Conservation (phyloP, 2,797 vertebrate species). For the Tarsius wallacei region DNA sequence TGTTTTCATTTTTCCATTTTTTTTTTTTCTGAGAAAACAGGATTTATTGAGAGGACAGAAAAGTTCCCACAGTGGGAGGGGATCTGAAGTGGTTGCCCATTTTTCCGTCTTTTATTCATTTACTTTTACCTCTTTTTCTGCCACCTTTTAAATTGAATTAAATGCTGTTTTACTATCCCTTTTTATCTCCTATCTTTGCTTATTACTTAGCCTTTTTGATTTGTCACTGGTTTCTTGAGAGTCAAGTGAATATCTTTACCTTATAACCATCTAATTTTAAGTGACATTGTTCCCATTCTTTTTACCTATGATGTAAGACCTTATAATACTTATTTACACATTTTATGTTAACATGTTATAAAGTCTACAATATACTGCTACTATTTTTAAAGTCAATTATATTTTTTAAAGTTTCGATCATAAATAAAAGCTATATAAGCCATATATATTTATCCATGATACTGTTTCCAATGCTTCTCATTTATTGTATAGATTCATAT, state of each 20-base stretch:
- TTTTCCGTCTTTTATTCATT: neutral
- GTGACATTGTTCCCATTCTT: neutral
- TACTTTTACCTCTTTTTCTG: neutral
- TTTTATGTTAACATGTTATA: neutral
- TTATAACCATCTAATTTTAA: neutral
- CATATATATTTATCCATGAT: neutral
- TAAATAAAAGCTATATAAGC: neutral
- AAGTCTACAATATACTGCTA: neutral
- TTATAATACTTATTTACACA: neutral
- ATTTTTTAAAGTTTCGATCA: neutral
- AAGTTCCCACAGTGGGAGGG: too few species aligned
- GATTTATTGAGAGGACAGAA: too few species aligned
- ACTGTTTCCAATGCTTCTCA: neutral
- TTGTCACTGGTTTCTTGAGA: neutral
- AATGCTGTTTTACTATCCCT: neutral
- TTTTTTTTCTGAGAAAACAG: too few species aligned
- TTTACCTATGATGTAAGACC: neutral
- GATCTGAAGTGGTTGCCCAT: too few species aligned
- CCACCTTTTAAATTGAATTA: slow-evolving; percentile 4
- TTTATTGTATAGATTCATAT: neutral
- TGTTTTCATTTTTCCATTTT: neutral
- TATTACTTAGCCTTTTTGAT: neutral
- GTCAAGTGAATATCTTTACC: neutral
- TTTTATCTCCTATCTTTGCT: neutral
- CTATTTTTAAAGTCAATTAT: neutral